Conservation (phyloP, 1,140 invertebrate genomes). For the Pachypeltis micranthus region DNA sequence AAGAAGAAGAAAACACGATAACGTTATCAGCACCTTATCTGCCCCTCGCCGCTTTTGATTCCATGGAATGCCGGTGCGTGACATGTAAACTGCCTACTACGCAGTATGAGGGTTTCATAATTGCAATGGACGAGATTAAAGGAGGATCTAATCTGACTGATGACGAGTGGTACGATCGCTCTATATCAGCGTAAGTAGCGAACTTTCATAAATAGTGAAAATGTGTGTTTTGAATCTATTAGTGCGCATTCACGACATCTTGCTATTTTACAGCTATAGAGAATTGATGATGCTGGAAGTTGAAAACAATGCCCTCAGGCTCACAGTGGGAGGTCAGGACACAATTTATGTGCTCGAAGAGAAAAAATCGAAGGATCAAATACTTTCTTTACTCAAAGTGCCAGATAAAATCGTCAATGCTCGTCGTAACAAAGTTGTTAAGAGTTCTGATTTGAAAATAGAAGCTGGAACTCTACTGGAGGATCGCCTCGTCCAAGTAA, state of each 20-base stretch:
- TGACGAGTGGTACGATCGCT: background rate
- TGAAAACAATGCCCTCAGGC: background rate
- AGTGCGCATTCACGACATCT: background rate
- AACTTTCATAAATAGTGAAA: no score
- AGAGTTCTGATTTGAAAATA: constrained; percentile 12
- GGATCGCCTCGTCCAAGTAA: background rate
- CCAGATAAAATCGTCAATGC: constrained; percentile 9
- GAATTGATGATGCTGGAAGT: constrained; percentile 16
- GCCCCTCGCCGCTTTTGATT: no score
- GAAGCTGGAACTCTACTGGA: background rate
- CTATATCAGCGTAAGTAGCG: no score
- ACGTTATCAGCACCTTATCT: no score
- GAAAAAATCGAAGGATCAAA: background rate
- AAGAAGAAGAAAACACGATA: no score
- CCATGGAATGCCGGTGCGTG: no score
- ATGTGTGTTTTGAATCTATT: no score
- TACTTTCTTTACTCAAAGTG: background rate
- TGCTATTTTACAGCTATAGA: constrained; percentile 10
- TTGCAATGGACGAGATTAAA: no score
- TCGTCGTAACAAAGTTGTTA: background rate
- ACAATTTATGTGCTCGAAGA: background rate
- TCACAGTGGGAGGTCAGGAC: constrained; percentile 2
- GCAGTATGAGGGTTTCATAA: no score
- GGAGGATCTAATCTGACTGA: no score
- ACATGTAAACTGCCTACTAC: no score